Percentiles rank a stretch among this genome's conserved stretches.
These are phyloP conservation scores for Phrynosoma blainvillii DNA, from an alignment of 2,113 vertebrate species.

Conservation along the genomic window DNA sequence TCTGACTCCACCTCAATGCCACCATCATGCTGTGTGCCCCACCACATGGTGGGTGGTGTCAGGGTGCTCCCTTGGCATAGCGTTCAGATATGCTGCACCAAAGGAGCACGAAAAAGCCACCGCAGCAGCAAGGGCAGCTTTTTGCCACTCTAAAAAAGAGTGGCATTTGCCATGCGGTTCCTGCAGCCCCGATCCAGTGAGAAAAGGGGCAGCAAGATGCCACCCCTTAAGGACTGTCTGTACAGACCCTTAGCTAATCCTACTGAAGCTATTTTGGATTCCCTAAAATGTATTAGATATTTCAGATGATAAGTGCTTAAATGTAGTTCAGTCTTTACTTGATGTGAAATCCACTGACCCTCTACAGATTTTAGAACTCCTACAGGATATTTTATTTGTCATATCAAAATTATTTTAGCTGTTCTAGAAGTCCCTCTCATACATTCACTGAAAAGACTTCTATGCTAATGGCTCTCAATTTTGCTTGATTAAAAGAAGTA, in stretches of 20 bases:
- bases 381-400: neutral
- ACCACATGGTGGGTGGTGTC: too few species aligned
- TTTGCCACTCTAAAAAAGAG: too few species aligned
- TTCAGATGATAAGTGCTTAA: neutral
- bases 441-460: neutral
- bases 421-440: neutral
- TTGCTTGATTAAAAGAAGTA: neutral
- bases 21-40: too few species aligned
- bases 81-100: too few species aligned
- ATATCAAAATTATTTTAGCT: neutral
- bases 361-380: neutral
- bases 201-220: too few species aligned
- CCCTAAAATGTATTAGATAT: neutral
- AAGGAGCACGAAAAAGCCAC: too few species aligned
- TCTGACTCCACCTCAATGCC: too few species aligned
- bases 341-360: neutral
- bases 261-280: neutral
- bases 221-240: too few species aligned
- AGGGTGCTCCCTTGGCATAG: too few species aligned
- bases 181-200: too few species aligned
- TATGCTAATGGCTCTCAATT: neutral
- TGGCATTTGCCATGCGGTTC: too few species aligned
- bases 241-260: neutral
- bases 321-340: neutral
- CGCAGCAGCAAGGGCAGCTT: too few species aligned